Base-by-base conservation (phyloP, 2,888 invertebrate genomes). In the Drosophila infuscata region DNA sequence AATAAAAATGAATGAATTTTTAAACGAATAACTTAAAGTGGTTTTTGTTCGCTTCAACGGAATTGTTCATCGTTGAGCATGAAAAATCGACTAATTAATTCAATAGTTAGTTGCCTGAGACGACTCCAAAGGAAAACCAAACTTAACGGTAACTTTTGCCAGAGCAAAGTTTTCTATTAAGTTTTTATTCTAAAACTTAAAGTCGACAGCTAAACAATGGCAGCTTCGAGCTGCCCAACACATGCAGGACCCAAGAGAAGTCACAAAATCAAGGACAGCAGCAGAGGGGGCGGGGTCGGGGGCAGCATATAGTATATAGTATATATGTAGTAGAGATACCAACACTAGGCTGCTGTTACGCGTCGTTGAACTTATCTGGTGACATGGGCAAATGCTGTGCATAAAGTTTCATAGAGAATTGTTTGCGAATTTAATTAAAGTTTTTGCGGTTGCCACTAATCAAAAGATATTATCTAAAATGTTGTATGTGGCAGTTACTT, bases 361-460 rank as follows among this genome's bases (percentile, higher is more conserved):
- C 82, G 66, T 81, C 78, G 82, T 74, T 70, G 80, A 85, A 89
- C 82, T 89, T 84, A 77, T 89, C 89, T 84, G 82, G 89, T 87
- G 89, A 89, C 89, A 89, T 65, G 82, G 83, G 65, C 83, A 83
- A 83, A 82, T 75, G 74, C 85, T 72, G 85, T 67, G 88, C 88
- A 86, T 84, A 89, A 89, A 89, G 80, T 86, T 86, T 87, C 68
- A 54, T 60, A 56, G 72, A 70, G 80, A 80, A 81, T 76, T 89
- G 82, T 83, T 88, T 86, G 87, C 74, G 86, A 90, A 90, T 88
- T 88, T 88, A 88, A 88, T 88, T 88, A 88, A 88, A 88, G 87
- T 88, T 88, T 88, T 78, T 86, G 89, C 88, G 89, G 80, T 77
- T 89, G 83, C 86, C 88, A 89, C 90, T 87, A 89, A 89, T 88